Evolutionary conservation across 2,113 vertebrate genomes (phyloP).

Genomic region (Labeo rohita): DNA sequence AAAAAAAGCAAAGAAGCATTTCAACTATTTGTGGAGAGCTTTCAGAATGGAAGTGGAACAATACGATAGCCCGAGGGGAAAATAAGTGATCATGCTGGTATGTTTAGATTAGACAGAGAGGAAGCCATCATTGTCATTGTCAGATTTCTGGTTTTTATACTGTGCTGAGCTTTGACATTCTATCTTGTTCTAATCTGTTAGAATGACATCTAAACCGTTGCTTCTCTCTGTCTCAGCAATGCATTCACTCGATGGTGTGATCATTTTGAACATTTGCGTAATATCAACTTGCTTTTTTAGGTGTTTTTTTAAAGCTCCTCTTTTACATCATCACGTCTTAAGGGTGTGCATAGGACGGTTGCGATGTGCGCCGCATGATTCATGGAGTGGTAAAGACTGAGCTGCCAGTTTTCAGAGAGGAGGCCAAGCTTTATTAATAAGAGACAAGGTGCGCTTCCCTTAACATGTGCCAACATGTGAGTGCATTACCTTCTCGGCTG

Average conservation of each 20-base stretch:
- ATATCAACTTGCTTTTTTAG: constrained; percentile 1
- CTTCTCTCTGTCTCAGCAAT: not conserved
- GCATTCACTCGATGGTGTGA: not conserved
- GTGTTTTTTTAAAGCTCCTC: constrained; percentile 19
- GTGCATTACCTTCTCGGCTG: constrained; percentile 78
- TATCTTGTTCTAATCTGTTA: constrained; percentile 66
- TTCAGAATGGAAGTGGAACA: constrained; percentile 76
- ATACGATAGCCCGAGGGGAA: constrained; percentile 71
- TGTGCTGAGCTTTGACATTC: constrained; percentile 66
- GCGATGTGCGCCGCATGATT: not conserved
- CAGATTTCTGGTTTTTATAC: constrained; percentile 70
- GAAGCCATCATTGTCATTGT: constrained; percentile 82
- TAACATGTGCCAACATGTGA: constrained; percentile 78
- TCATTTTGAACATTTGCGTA: not conserved
- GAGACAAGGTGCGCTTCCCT: constrained; percentile 69
- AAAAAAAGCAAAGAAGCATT: constrained; percentile 74
- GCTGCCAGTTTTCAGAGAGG: constrained; percentile 62
- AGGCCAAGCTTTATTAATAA: constrained; percentile 76
- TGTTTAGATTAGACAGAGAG: constrained; percentile 81
- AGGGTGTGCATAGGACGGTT: constrained; percentile 15
- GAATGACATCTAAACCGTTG: constrained; percentile 23
- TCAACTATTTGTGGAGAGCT: constrained; percentile 75
- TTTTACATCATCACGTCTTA: constrained; percentile 16
- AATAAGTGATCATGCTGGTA: constrained; percentile 80
- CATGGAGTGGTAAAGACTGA: constrained; percentile 39